Base-by-base conservation (phyloP, 2,797 vertebrate species). In the Pempheris klunzingeri region DNA sequence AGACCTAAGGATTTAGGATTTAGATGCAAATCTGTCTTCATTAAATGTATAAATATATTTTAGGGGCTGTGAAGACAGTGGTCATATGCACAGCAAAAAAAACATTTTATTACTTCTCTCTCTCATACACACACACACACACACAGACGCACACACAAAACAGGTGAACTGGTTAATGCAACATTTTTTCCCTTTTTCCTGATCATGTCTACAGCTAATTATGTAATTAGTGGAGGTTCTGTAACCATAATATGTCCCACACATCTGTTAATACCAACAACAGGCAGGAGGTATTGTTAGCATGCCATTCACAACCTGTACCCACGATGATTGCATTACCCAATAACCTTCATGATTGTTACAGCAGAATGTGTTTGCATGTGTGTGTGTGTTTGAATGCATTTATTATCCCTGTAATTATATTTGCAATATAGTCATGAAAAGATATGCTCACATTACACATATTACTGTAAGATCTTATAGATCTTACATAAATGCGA, bases 101-200 rank as follows among this genome's bases (percentile, higher is more conserved):
- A 3, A 22, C 13, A 11, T 22, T 64, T 72, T 57, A 50, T 77
- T 43, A 34, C 14, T 49, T 26, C 36, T 66, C 18, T 47, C 53
- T 57, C 28, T 69, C 13, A 60, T 53, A 64, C 53, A 57, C 28
- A 65, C 13, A 60, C 57, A 67, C 64, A 79, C n/a, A 64, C 53
- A 57, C 28, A 65, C 13, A 60, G 53, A 67, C 64, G 77, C 53
- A 57, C 28, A 65, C 13, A 60, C 57, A 67, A 60, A 79, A 55
- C 67, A 82, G 54, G 61, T 79, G n/a, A 87, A 78, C 26, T 36
- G 47, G 41, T 71, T 80, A 72, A 78, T 83, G 59, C n/a, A 80
- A 60, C 52, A 72, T 74, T 65, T 81, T 65, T 81, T 38, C 43
- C 14, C 18, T 28, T 69, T 50, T 70, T 65, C 13, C 78, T 74